A percentile compares a stretch with the other conserved stretches of the same genome.
These are phyloP conservation scores for Pandion haliaetus DNA, from an alignment of 2,113 vertebrate species.

Conservation along the genomic window DNA sequence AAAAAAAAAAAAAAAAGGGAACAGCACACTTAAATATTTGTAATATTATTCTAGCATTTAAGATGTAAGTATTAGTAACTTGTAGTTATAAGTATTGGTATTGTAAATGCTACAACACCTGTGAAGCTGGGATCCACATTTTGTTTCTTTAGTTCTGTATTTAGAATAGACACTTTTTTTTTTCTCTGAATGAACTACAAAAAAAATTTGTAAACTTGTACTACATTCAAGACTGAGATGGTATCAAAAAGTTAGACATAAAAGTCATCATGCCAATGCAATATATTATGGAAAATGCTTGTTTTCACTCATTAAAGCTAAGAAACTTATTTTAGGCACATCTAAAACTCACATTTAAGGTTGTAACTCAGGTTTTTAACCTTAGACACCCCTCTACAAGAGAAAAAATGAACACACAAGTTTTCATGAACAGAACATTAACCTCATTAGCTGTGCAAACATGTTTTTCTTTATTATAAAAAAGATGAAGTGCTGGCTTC, in stretches of 20 bases:
- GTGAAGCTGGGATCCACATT: not conserved
- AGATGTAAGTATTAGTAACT: not conserved
- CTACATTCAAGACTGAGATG: not conserved
- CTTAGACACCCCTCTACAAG: not conserved
- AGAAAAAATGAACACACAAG: not conserved
- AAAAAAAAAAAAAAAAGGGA: not conserved
- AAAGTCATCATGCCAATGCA: not conserved
- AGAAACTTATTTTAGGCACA: not conserved
- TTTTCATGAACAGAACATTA: slow-evolving; percentile 34
- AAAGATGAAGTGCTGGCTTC: slow-evolving; percentile 24
- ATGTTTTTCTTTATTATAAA: slow-evolving; percentile 25
- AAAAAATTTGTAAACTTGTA: not conserved
- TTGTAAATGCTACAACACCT: not conserved
- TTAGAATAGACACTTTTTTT: not conserved
- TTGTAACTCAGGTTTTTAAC: not conserved
- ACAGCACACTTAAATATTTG: not conserved
- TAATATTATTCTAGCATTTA: not conserved
- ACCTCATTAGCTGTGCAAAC: slow-evolving; percentile 42
- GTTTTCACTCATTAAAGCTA: not conserved
- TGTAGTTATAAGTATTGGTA: not conserved
- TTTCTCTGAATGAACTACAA: not conserved
- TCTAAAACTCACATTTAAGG: not conserved
- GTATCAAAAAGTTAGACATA: not conserved
- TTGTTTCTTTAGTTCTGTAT: not conserved
- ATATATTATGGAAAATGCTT: not conserved